Evolutionary conservation across 2,888 invertebrate species (phyloP).

Genomic region (Orgyia antiqua): DNA sequence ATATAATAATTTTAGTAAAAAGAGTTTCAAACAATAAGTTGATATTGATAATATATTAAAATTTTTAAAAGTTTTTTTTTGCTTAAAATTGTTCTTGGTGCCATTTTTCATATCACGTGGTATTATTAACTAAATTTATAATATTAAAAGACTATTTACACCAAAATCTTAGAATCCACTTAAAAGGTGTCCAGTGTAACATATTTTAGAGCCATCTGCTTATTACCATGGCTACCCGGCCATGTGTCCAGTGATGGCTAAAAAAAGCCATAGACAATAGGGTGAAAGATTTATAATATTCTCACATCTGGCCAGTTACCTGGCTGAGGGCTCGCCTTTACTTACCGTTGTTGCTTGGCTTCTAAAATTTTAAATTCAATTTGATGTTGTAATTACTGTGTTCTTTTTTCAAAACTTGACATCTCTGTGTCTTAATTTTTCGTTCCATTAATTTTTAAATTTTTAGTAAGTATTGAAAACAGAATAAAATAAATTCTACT

Average conservation of each 20-base stretch:
- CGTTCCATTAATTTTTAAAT: too few relatives aligned
- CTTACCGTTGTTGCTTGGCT: slow-evolving; percentile 16
- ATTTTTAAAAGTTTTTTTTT: too few relatives aligned
- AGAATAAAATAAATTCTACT: too few relatives aligned
- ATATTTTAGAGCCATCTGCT: slow-evolving; percentile 37
- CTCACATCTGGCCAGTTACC: slow-evolving; percentile 60
- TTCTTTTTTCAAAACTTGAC: slow-evolving; percentile 4
- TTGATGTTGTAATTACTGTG: slow-evolving; percentile 5
- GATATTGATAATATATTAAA: too few relatives aligned
- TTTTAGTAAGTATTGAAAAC: too few relatives aligned
- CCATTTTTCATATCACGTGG: too few relatives aligned
- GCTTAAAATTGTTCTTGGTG: too few relatives aligned
- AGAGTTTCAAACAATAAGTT: too few relatives aligned
- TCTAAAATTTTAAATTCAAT: slow-evolving; percentile 23
- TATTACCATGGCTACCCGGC: slow-evolving; percentile 35
- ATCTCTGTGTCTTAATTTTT: too few relatives aligned
- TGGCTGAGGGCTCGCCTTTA: slow-evolving; percentile 26
- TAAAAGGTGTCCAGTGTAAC: slow-evolving; percentile 24
- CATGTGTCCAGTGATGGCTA: slow-evolving; percentile 64
- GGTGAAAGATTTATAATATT: slow-evolving; percentile 55
- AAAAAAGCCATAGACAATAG: slow-evolving; percentile 61
- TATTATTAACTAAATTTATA: too few relatives aligned
- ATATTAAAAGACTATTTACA: too few relatives aligned
- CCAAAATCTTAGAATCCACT: slow-evolving; percentile 5
- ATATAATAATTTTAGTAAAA: too few relatives aligned